These are phyloP conservation scores for Mus spicilegus DNA, from an alignment of 2,113 vertebrate species.

Conservation along the genomic window DNA sequence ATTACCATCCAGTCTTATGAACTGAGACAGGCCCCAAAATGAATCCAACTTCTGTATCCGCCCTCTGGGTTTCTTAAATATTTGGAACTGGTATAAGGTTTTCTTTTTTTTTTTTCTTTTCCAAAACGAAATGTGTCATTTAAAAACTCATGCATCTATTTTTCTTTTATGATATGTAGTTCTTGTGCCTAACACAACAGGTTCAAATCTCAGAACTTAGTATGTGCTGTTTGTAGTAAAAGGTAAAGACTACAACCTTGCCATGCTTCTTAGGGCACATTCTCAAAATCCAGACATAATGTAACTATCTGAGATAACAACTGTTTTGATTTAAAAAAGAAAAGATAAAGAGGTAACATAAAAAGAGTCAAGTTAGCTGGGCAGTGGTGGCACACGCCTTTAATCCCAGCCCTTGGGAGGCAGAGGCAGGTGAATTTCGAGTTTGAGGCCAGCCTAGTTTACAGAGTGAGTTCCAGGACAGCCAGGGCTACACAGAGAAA, in stretches of 20 bases:
- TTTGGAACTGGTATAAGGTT: neutral
- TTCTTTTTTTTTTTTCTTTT: neutral
- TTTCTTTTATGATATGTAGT: neutral
- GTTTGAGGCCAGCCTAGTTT: too few relatives aligned
- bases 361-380: too few relatives aligned
- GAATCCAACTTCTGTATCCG: neutral
- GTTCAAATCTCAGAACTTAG: slow-evolving; percentile 37
- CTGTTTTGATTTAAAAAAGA: neutral
- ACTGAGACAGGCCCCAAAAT: neutral
- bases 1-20: neutral
- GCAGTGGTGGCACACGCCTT: too few relatives aligned
- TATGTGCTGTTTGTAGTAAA: neutral
- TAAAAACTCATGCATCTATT: slow-evolving; percentile 51
- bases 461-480: too few relatives aligned
- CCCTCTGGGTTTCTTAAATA: neutral
- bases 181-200: neutral
- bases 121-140: neutral
- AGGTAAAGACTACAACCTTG: slow-evolving; percentile 23
- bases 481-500: too few relatives aligned
- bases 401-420: too few relatives aligned
- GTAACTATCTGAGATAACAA: slow-evolving; percentile 40
- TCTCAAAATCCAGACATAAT: slow-evolving; percentile 28
- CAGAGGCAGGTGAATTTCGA: too few relatives aligned
- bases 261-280: neutral
- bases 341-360: neutral